Base-by-base conservation (phyloP, 1,140 invertebrate species). In the Galleria mellonella region DNA sequence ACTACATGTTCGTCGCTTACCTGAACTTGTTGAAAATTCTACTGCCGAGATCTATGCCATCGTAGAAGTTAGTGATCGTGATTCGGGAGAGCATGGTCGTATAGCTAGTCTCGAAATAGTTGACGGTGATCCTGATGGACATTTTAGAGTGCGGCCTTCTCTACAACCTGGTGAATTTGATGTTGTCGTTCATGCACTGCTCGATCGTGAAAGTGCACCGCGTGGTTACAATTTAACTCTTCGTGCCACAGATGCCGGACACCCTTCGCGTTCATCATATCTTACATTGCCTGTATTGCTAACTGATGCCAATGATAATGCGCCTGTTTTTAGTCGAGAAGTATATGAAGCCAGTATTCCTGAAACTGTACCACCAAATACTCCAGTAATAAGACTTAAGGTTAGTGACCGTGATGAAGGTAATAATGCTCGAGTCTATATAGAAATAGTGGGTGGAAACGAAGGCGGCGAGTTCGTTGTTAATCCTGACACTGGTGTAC, bases 371-470 rank as follows among this genome's bases (percentile, higher is more conserved):
- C 96, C 97, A 0, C 86, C 95, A 1, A 94, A 96, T 63, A 96
- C 95, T 10, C 95, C 96, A 0, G 89, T 98, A 10, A 92, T 97
- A 9, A 87, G 93, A 51, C 87, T 98, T 8, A 94, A 94, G 68
- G 96, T 97, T 0, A 93, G 89, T 6, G 96, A 98, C 67, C 90
- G 92, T 0, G 94, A 96, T 69, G 89, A 92, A 43, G 95, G 94
- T 0, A 90, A 89, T 64, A 96, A 96, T 72, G 94, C 94, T 0
- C 85, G 93, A 60, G 94, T 97, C 0, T 92, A 92, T 48, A 90
- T 97, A 37, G 94, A 94, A 78, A 97, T 99, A 43, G 95, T 97
- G 3, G 94, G 93, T 9, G 96, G 97, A 0, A 98, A 98, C 79
- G 93, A 96, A 62, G 94, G 94, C 23, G 91, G 92, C 0, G 94